These are phyloP conservation scores for Neuroscelio doddi DNA, from an alignment of 2,888 invertebrate genomes.

Conservation along the genomic window DNA sequence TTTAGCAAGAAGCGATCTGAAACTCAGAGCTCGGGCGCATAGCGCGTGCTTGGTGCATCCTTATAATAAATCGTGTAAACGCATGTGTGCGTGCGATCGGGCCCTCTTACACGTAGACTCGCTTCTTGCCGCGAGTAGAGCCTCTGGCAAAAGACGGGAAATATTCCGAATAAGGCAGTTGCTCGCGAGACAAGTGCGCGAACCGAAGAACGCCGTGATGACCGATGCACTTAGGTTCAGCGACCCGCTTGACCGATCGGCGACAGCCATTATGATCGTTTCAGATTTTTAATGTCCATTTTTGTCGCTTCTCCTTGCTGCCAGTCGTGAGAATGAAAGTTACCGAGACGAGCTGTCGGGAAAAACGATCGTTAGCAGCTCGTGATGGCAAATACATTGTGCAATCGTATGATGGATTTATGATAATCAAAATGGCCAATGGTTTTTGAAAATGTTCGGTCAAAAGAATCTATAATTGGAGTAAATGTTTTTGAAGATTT, in stretches of 20 bases:
- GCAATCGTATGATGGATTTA: too few relatives aligned
- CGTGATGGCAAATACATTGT: too few relatives aligned
- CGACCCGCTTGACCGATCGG: conserved; percentile 50
- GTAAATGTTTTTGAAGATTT: too few relatives aligned
- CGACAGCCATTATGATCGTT: conserved; percentile 32
- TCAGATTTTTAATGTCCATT: too few relatives aligned
- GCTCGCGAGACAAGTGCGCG: conserved; percentile 64
- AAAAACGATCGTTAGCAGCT: too few relatives aligned
- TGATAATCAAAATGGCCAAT: too few relatives aligned
- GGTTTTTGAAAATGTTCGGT: too few relatives aligned
- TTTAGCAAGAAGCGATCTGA: conserved; percentile 20
- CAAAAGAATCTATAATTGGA: too few relatives aligned
- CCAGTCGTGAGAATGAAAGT: too few relatives aligned
- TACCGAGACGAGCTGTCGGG: too few relatives aligned
- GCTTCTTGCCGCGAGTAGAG: conserved; percentile 34
- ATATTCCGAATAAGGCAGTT: conserved; percentile 67
- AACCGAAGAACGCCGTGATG: conserved; percentile 67
- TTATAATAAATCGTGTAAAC: conserved; percentile 41
- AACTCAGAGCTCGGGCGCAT: conserved; percentile 16
- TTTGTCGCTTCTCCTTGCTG: too few relatives aligned
- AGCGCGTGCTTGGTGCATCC: conserved; percentile 23
- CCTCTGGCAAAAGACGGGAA: conserved; percentile 41
- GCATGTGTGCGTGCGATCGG: conserved; percentile 35
- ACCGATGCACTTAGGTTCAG: conserved; percentile 65
- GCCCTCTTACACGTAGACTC: too few relatives aligned